phyloP scores from a whole-genome alignment of 2,888 invertebrate genomes.

The Eucera pruinosa region DNA sequence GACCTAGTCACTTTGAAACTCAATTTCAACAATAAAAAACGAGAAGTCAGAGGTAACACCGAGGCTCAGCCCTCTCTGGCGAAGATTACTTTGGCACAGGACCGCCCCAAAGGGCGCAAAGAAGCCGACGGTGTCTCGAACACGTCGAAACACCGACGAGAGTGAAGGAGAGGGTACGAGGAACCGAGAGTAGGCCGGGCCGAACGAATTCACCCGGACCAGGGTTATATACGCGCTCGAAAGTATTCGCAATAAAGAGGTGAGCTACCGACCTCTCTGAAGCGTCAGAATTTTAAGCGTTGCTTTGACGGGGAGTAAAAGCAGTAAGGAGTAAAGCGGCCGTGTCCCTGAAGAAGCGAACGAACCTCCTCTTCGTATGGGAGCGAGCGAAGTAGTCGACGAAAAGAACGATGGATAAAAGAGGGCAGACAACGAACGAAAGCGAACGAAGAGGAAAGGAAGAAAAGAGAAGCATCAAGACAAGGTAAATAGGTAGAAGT shows the following conservation, averaged over 20 bases:
- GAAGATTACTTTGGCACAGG: constrained; percentile 48
- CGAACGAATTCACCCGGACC: constrained; percentile 50
- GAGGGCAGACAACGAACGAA: not conserved
- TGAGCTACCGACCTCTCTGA: constrained; percentile 50
- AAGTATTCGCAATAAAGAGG: constrained; percentile 65
- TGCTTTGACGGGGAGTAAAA: constrained; percentile 64
- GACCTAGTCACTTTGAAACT: constrained; percentile 42
- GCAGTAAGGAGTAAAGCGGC: constrained; percentile 56
- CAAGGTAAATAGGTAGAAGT: constrained; percentile 47
- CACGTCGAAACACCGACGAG: constrained; percentile 7
- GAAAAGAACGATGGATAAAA: constrained; percentile 22
- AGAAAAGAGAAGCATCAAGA: constrained; percentile 50
- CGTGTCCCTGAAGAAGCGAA: constrained; percentile 44
- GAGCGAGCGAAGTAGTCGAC: not conserved
- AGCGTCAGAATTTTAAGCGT: constrained; percentile 69
- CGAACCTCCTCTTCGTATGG: not conserved
- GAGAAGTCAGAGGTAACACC: constrained; percentile 8
- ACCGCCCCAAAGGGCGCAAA: constrained; percentile 27
- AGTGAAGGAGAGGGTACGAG: constrained; percentile 29
- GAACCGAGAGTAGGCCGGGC: constrained; percentile 23
- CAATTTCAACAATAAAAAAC: constrained; percentile 42
- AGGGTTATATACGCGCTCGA: constrained; percentile 29
- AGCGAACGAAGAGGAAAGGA: constrained; percentile 6
- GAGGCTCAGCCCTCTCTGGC: not conserved
- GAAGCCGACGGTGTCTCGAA: constrained; percentile 2